phyloP scores from a whole-genome alignment of 2,797 vertebrate genomes.

The Chrysocyon brachyurus region DNA sequence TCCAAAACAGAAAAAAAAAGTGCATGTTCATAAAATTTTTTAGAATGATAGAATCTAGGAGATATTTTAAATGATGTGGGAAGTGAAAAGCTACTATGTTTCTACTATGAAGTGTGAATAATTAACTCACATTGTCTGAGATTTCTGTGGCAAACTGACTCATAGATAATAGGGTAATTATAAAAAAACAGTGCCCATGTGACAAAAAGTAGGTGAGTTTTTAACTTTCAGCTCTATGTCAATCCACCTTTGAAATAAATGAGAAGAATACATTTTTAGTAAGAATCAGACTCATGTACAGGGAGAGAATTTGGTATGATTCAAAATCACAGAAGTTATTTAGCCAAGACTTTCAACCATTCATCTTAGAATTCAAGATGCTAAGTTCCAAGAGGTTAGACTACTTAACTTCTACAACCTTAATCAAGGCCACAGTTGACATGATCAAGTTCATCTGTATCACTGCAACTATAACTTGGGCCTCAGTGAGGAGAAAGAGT shows the following conservation, averaged over 20 bases:
- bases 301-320: constrained; percentile 7
- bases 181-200: constrained; percentile 76
- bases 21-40: not conserved
- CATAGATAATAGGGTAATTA: constrained; percentile 84
- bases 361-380: not conserved
- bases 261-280: constrained; percentile 43
- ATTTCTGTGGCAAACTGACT: constrained; percentile 83
- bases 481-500: not conserved
- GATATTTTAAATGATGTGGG: constrained; percentile 83
- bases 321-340: constrained; percentile 54
- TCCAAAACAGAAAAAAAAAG: constrained; percentile 29
- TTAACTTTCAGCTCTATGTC: constrained; percentile 43
- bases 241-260: constrained; percentile 61
- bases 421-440: not conserved
- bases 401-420: not conserved
- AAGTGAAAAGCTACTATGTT: constrained; percentile 83
- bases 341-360: not conserved
- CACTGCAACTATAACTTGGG: not conserved
- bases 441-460: not conserved
- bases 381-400: not conserved
- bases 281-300: constrained; percentile 3
- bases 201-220: constrained; percentile 69
- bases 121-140: constrained; percentile 84
- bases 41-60: constrained; percentile 25
- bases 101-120: constrained; percentile 84